phyloP scores from a whole-genome alignment of 2,113 vertebrate species.

The Percina caprodes region DNA sequence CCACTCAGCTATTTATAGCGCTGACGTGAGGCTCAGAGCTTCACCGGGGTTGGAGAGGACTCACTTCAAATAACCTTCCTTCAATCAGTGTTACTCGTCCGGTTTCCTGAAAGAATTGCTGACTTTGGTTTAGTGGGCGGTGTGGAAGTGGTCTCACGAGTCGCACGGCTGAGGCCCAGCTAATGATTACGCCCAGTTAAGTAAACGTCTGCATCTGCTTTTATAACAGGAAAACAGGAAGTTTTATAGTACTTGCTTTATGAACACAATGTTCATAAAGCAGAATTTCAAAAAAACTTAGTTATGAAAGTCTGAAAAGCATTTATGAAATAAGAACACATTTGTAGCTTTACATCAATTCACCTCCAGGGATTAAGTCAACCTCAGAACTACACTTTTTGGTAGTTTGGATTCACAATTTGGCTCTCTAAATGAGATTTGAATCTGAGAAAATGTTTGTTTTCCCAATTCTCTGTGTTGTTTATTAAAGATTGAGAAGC shows the following conservation, averaged over 20 bases:
- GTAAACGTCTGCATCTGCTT: slow-evolving; percentile 12
- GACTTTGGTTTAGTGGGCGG: slow-evolving; percentile 30
- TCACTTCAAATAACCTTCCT: slow-evolving; percentile 46
- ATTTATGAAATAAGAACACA: neutral
- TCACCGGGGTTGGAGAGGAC: neutral
- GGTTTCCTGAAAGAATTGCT: slow-evolving; percentile 41
- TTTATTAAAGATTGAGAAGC: neutral
- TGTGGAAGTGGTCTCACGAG: neutral
- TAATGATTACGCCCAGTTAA: slow-evolving; percentile 36
- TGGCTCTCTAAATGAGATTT: neutral
- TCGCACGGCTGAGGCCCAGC: neutral
- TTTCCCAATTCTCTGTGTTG: neutral
- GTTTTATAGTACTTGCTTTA: slow-evolving; percentile 12
- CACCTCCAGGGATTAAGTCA: neutral
- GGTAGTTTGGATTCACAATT: neutral
- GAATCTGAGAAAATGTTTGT: too few relatives aligned
- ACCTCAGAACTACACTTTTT: neutral
- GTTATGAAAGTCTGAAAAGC: neutral
- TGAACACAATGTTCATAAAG: slow-evolving; percentile 2
- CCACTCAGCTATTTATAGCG: slow-evolving; percentile 48
- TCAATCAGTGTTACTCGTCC: neutral
- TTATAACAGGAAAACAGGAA: slow-evolving; percentile 45
- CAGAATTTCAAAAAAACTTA: slow-evolving; percentile 18
- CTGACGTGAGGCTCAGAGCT: slow-evolving; percentile 33
- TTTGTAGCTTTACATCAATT: neutral